Conservation (phyloP, 1,140 invertebrate genomes). For the Achroia grisella region DNA sequence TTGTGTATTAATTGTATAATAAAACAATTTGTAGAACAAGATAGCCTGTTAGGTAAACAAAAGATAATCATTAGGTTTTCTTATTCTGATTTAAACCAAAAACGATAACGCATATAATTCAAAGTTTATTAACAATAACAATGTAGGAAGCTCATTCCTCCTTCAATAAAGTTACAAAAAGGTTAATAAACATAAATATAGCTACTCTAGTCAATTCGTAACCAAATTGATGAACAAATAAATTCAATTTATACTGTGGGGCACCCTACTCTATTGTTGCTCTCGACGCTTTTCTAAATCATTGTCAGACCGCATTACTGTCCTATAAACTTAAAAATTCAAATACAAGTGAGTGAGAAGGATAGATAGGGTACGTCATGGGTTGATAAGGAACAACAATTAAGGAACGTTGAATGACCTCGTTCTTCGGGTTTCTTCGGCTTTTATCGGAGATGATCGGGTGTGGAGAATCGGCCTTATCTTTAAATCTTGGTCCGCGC, state of each 20-base stretch:
- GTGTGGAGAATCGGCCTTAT: conserved; percentile 27
- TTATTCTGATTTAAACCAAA: no score
- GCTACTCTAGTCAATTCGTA: not conserved
- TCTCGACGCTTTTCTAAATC: conserved; percentile 38
- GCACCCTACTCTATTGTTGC: conserved; percentile 16
- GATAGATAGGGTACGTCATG: conserved; percentile 8
- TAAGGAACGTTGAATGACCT: conserved; percentile 56
- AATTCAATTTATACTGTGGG: conserved; percentile 36
- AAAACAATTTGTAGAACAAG: no score
- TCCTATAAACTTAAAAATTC: conserved; percentile 39
- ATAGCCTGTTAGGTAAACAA: no score
- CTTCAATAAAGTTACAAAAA: no score
- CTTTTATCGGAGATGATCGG: conserved; percentile 32
- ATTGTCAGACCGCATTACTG: conserved; percentile 31
- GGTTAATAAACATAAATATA: conserved; percentile 10
- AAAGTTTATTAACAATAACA: no score
- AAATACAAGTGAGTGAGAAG: conserved; percentile 29
- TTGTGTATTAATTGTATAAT: no score
- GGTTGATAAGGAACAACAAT: conserved; percentile 44
- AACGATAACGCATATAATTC: no score
- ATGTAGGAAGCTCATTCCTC: no score
- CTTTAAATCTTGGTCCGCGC: conserved; percentile 34
- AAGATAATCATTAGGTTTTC: no score
- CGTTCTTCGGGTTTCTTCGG: conserved; percentile 35
- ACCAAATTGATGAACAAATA: conserved; percentile 34